Base-by-base conservation (phyloP, 2,888 invertebrate species). In the Scaptomyza tumidula region DNA sequence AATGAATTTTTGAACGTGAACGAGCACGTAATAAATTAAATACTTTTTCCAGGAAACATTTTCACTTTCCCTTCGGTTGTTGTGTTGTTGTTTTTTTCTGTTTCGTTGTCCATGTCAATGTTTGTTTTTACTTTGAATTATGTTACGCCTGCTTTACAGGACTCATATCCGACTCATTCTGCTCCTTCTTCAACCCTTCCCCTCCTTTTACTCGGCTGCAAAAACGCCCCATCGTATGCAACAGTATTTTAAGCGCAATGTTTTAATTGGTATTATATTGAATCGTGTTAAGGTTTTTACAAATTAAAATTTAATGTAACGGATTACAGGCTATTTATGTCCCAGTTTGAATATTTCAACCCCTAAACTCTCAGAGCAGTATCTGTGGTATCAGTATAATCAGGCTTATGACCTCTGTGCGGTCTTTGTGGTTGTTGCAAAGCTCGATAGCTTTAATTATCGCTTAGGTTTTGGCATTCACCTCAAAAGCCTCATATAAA, bases 71-170 rank as follows among this genome's bases (percentile, higher is more conserved):
- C 50, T 10, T 39, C 14, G 7, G 2, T 31, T 3, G 37, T 13
- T 2, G 6, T 14, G 10, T 13, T 7, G 54, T 39, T 24, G 27
- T 16, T 11, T 24, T 24, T 29, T 24, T 43, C 24, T 37, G 14
- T 44, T 61, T 37, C 37, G 57, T 64, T 59, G 66, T 63, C 74
- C 53, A 39, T 86, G 85, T 78, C 74, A 86, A 83, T 86, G 84
- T 85, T 85, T 85, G 75, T 83, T 88, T 86, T 83, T 78, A 78
- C 73, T 71, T 86, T 79, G 80, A 82, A 80, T 82, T 87, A 84
- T 79, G 79, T 81, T 84, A 78, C 81, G 50, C 16, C 35, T 49
- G 52, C 50, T 53, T 64, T 56, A 33, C 37, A 64, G 50, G 41
- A 49, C 33, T 49, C 6, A 29, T 33, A 16, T 24, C 10, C 33